Evolutionary conservation across 2,113 vertebrate species (phyloP).

Genomic region (Tychaedon coryphoeus): DNA sequence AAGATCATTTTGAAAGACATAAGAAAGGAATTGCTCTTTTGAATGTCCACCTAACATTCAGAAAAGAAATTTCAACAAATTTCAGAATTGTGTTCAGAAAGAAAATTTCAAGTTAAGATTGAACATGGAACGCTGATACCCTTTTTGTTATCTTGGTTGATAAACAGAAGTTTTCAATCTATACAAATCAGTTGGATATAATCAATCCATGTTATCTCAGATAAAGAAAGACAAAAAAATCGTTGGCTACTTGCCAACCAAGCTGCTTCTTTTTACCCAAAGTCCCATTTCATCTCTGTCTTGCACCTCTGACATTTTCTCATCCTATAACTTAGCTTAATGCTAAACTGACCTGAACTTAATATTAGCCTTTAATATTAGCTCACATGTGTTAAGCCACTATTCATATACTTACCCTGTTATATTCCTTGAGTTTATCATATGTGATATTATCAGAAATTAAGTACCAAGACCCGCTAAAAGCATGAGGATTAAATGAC

Average conservation of each 20-base stretch:
- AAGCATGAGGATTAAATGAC: background rate
- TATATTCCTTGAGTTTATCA: background rate
- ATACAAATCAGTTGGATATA: background rate
- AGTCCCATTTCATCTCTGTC: background rate
- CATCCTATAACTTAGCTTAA: background rate
- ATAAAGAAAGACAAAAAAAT: background rate
- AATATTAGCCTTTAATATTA: background rate
- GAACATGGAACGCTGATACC: background rate
- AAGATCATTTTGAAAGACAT: background rate
- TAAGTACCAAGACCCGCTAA: background rate
- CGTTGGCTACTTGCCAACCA: background rate
- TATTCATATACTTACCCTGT: background rate
- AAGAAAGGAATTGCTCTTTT: background rate
- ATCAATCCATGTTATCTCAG: background rate
- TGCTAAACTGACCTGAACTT: background rate
- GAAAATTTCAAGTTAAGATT: background rate
- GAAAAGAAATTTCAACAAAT: no score
- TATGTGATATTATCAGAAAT: background rate
- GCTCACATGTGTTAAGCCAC: background rate
- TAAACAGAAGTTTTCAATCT: background rate
- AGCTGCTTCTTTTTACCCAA: background rate
- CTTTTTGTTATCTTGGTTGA: background rate
- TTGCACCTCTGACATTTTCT: background rate
- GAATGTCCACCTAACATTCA: background rate
- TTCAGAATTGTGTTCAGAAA: background rate